Evolutionary conservation across 2,888 invertebrate genomes (phyloP), one percentile per base, ranked within the genome.

Genomic region (Neocrepidodera transversa): DNA sequence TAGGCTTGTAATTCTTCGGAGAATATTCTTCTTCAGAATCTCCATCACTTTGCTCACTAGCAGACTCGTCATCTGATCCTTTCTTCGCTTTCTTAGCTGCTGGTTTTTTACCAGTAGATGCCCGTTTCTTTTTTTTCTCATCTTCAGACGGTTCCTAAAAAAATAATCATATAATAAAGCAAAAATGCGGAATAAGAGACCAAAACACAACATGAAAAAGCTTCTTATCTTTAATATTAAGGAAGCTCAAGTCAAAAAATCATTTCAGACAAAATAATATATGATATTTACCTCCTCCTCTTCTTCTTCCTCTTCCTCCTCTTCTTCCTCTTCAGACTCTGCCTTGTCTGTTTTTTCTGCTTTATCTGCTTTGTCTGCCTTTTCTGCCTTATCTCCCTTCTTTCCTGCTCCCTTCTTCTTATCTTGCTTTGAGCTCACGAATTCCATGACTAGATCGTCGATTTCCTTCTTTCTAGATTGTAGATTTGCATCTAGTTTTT

Each of bases 361-460:
- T 40, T 79, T 77, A 62, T 70, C 78, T n/a, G n/a, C n/a, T n/a
- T n/a, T n/a, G n/a, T n/a, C n/a, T n/a, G n/a, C n/a, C 40, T 79
- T 80, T 8, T 78, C 80, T 0, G 79, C 80, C 13, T 80, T 82
- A 14, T 81, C 81, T 17, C 81, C 84, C 17, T 80, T 82, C 40
- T 78, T 78, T 13, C 80, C 79, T 50, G 71, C 79, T 74, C 52
- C 80, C 80, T 60, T 82, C 80, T 45, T 81, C 79, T 60, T 81
- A 78, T 59, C 82, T 48, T 78, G 78, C 62, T 79, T 79, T 7
- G 78, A 74, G 65, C 80, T 81, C 1, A 86, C 84, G 70, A 87
- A 88, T 67, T 92, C 90, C 90, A 94, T 91, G 5, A 95, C 92
- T 62, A 95, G 81, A 68, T 88, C 86, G 76, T 95, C 93, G n/a